Percentiles rank a stretch among this genome's conserved stretches.
Evolutionary conservation across 2,113 vertebrate species (phyloP).

Genomic region (Ciconia boyciana): DNA sequence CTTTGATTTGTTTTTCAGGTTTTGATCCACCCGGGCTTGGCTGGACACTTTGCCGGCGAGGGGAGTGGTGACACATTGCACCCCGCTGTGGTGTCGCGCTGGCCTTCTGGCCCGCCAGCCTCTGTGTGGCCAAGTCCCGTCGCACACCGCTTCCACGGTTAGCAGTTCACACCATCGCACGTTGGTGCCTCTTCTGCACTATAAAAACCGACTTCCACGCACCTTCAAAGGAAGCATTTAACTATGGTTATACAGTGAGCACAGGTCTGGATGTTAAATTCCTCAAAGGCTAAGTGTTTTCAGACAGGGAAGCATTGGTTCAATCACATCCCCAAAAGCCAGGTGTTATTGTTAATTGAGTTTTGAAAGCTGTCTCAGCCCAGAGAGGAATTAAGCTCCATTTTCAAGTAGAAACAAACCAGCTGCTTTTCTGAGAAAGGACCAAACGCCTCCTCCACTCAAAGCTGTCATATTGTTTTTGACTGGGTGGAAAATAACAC

Average conservation of each 20-base stretch:
- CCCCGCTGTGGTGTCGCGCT: accelerated
- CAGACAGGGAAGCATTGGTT: not conserved
- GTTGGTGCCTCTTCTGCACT: not conserved
- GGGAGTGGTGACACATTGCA: not conserved
- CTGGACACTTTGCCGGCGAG: accelerated
- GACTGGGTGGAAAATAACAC: not conserved
- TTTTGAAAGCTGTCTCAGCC: not conserved
- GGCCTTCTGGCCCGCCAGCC: not conserved
- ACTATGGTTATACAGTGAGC: accelerated
- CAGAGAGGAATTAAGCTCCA: not conserved
- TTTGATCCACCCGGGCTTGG: not conserved
- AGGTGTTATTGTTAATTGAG: not conserved
- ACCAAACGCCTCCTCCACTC: not conserved
- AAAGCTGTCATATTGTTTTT: not conserved
- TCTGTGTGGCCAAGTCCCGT: not conserved
- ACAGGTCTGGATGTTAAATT: not conserved
- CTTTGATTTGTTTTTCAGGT: not conserved
- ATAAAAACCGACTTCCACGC: not conserved
- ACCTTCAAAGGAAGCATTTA: not conserved
- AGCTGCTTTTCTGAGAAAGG: not conserved
- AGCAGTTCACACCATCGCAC: not conserved
- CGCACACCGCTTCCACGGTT: accelerated
- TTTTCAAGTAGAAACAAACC: not conserved
- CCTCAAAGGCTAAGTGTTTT: not conserved
- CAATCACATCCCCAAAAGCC: not conserved